Base-by-base conservation (phyloP, 2,113 vertebrate species). In the Perccottus glenii region DNA sequence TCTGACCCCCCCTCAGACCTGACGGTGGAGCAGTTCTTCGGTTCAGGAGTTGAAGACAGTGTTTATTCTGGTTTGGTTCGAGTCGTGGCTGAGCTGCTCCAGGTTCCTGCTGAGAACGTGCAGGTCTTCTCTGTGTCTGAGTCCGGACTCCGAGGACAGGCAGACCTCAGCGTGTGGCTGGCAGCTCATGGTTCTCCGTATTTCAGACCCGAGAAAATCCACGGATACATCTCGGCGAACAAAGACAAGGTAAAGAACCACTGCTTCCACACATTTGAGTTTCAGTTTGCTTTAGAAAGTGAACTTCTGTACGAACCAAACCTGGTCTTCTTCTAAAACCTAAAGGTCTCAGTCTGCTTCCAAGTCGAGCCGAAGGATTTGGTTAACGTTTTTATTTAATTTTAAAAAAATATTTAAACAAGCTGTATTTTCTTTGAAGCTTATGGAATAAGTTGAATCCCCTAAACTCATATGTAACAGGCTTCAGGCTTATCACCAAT, bases 71-170 rank as follows among this genome's bases (percentile, higher is more conserved):
- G 84, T 66, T 87, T 96, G 85, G 87, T 81, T 58, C 89, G 77
- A 27, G 19, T 81, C 9, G 71, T 97, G 63, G 90, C 94, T 3
- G 92, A 94, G 65, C 77, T 95, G 51, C 47, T 94, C 35, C 91
- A 90, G 52, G 92, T 86, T 5, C 78, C 78, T 1, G 68, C 77
- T 0, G 90, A 93, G 46, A 91, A 93, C 0, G 67, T 96, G 42
- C 91, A 95, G 14, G 67, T 96, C 77, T 96, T 96, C 89, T 96
- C 94, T 11, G 91, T 93, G n/a, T 70, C 90, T 38, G 90, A 83
- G 3, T 82, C 79, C 27, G 62, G 80, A 1, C 83, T 52, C 33
- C 85, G 44, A 27, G 88, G 77, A 5, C 65, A 57, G 19, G 87
- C 1, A 57, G 89, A 88, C 15, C 49, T 93, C 63, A 89, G 90